Percentiles rank a stretch among this genome's conserved stretches.
phyloP scores from a whole-genome alignment of 2,888 invertebrate genomes.

The Altica lythri region DNA sequence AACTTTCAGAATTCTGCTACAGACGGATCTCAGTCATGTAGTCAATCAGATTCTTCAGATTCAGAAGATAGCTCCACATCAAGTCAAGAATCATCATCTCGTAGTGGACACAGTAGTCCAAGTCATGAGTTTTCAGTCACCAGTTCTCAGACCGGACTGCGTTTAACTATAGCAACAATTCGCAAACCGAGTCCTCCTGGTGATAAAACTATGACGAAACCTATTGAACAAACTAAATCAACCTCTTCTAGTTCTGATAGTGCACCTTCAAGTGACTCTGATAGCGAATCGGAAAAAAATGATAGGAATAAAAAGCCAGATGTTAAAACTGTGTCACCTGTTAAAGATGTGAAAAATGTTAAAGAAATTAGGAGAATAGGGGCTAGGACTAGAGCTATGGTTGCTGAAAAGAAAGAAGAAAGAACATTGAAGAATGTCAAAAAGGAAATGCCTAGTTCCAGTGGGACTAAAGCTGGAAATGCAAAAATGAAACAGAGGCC shows the following conservation, averaged over 20 bases:
- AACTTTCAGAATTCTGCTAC: conserved; percentile 58
- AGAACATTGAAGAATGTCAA: conserved; percentile 28
- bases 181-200: conserved; percentile 58
- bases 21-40: conserved; percentile 56
- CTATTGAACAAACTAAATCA: conserved; percentile 51
- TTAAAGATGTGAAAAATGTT: conserved; percentile 28
- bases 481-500: conserved; percentile 35
- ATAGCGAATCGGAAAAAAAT: conserved; percentile 44
- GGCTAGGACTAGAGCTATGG: conserved; percentile 54
- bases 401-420: conserved; percentile 48
- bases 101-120: conserved; percentile 43
- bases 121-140: conserved; percentile 66
- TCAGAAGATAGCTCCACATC: conserved; percentile 54
- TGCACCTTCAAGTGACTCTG: conserved; percentile 57
- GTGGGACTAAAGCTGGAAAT: conserved; percentile 51
- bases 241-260: conserved; percentile 60
- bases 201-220: conserved; percentile 52
- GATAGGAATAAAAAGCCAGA: conserved; percentile 21
- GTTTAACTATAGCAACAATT: conserved; percentile 66
- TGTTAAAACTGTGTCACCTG: conserved; percentile 10
- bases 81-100: conserved; percentile 53
- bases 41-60: conserved; percentile 55
- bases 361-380: conserved; percentile 43
- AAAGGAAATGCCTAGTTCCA: conserved; percentile 46
- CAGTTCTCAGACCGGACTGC: conserved; percentile 64